Evolutionary conservation across 2,888 invertebrate genomes (phyloP).

Genomic region (Geotrupes spiniger): DNA sequence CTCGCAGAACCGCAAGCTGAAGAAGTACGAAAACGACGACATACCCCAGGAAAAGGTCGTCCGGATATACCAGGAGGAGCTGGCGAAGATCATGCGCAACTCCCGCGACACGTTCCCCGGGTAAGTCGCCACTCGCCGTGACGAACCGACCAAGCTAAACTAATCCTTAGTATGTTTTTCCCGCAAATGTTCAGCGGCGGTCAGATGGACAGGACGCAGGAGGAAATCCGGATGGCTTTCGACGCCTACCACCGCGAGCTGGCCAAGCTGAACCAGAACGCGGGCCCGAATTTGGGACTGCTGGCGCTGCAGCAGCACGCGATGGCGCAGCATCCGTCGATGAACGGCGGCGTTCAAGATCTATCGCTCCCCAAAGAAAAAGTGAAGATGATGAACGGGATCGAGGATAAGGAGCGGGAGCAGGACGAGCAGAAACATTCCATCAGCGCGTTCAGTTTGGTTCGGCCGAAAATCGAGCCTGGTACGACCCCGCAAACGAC

Average conservation of each 20-base stretch:
- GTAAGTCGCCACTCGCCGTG: conserved; percentile 24
- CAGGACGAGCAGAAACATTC: conserved; percentile 72
- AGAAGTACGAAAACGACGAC: conserved; percentile 90
- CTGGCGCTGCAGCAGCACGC: conserved; percentile 77
- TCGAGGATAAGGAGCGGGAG: conserved; percentile 64
- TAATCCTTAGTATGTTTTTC: conserved; percentile 72
- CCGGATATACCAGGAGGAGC: conserved; percentile 91
- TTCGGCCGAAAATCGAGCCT: conserved; percentile 82
- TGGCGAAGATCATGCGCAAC: conserved; percentile 87
- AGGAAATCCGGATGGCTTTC: conserved; percentile 85
- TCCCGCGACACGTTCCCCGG: conserved; percentile 57
- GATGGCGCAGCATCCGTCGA: conserved; percentile 52
- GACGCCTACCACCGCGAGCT: conserved; percentile 93
- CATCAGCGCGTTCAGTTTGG: conserved; percentile 83
- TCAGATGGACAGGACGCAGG: conserved; percentile 67
- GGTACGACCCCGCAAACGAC: conserved; percentile 60
- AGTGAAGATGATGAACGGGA: conserved; percentile 64
- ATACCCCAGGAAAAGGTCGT: conserved; percentile 95
- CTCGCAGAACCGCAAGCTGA: conserved; percentile 71
- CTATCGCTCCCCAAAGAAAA: conserved; percentile 81
- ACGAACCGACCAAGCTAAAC: conserved; percentile 46
- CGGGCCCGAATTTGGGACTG: conserved; percentile 56
- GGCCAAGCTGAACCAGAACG: conserved; percentile 75
- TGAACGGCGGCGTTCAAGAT: conserved; percentile 76
- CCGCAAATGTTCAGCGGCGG: conserved; percentile 76